Conservation (phyloP, 2,113 vertebrate genomes). For the Danionella cerebrum region DNA sequence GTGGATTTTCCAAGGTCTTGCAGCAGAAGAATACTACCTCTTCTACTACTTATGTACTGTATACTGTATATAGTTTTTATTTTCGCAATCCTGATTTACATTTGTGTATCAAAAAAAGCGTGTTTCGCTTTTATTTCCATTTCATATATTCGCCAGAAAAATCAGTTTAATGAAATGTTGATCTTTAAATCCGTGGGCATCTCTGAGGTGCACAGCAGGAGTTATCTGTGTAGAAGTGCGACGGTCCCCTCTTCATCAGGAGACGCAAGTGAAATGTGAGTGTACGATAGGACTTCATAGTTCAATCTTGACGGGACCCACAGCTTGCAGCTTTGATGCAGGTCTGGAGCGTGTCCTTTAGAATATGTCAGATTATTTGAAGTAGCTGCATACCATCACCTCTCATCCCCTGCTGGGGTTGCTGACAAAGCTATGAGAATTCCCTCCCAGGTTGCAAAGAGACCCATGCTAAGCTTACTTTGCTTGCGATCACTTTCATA, state of each 20-base stretch:
- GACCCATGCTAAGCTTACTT: background rate
- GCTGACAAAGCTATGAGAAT: slow-evolving; percentile 34
- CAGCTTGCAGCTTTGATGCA: slow-evolving; percentile 42
- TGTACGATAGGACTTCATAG: slow-evolving; percentile 31
- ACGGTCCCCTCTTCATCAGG: background rate
- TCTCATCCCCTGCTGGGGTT: slow-evolving; percentile 33
- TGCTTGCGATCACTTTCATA: background rate
- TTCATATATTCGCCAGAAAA: no score
- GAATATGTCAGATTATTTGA: slow-evolving; percentile 48
- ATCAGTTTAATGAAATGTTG: no score
- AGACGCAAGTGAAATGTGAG: slow-evolving; percentile 20
- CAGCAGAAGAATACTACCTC: no score
- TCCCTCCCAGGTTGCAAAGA: background rate
- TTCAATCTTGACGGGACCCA: background rate
- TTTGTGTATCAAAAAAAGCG: no score
- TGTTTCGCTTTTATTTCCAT: no score
- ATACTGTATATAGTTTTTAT: no score
- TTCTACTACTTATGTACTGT: no score
- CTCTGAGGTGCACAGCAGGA: no score
- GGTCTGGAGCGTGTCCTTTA: slow-evolving; percentile 48
- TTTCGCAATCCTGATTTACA: no score
- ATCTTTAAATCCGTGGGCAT: no score
- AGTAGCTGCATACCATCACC: slow-evolving; percentile 63
- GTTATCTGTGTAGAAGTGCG: no score
- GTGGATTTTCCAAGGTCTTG: no score